phyloP scores from a whole-genome alignment of 2,113 vertebrate genomes.

The Ammodytes marinus region DNA sequence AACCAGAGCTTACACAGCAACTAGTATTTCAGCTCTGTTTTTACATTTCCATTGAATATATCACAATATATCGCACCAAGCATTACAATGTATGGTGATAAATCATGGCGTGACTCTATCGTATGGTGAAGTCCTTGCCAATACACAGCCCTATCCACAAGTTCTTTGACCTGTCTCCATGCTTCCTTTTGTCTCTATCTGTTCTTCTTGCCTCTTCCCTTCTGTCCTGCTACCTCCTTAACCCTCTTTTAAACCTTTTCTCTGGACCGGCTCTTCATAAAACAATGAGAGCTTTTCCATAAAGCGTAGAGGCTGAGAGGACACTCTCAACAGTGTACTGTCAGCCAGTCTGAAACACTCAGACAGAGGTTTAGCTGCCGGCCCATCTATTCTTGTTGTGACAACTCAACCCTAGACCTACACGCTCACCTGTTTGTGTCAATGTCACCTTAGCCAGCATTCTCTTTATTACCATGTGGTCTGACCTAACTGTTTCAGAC shows the following conservation, averaged over 20 bases:
- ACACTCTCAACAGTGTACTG: slow-evolving; percentile 69
- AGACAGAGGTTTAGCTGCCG: slow-evolving; percentile 61
- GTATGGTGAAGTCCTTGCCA: no score
- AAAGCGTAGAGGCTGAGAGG: slow-evolving; percentile 75
- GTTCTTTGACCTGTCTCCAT: slow-evolving; percentile 26
- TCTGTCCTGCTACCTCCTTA: slow-evolving; percentile 58
- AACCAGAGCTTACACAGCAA: no score
- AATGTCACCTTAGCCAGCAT: slow-evolving; percentile 54
- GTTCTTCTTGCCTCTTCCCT: slow-evolving; percentile 26
- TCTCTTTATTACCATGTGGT: slow-evolving; percentile 55
- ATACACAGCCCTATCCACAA: neutral
- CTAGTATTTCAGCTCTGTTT: no score
- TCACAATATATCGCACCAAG: no score
- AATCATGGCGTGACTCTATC: no score
- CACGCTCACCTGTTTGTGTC: slow-evolving; percentile 36
- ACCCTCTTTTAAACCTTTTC: slow-evolving; percentile 68
- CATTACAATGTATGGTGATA: no score
- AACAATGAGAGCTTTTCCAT: slow-evolving; percentile 80
- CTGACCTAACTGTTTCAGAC: slow-evolving; percentile 39
- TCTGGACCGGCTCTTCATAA: slow-evolving; percentile 70
- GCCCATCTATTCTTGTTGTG: slow-evolving; percentile 64
- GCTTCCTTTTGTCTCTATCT: slow-evolving; percentile 46
- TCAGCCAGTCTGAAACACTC: slow-evolving; percentile 75
- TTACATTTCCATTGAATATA: no score
- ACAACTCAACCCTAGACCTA: slow-evolving; percentile 60